Evolutionary conservation across 2,888 invertebrate species (phyloP).

Genomic region (Hydrotaea cyrtoneurina): DNA sequence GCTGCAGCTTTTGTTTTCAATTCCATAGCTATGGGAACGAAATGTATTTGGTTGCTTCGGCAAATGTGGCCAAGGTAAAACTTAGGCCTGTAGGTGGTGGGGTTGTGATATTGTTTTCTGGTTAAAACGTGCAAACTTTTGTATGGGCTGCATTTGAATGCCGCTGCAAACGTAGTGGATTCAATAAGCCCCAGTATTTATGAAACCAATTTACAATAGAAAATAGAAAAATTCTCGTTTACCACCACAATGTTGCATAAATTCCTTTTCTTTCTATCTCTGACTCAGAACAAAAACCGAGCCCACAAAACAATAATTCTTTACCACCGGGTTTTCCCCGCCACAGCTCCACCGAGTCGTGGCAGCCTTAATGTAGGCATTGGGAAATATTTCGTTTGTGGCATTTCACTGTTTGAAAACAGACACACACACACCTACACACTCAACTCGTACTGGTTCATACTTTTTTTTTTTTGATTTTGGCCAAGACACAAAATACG

Average conservation of each 20-base stretch:
- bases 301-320: constrained; percentile 34
- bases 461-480: background rate
- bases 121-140: constrained; percentile 1
- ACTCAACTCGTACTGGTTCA: background rate
- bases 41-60: background rate
- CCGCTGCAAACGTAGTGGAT: constrained; percentile 12
- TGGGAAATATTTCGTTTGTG: constrained; percentile 26
- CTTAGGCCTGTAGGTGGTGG: background rate
- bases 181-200: constrained; percentile 41
- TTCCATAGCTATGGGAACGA: background rate
- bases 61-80: constrained; percentile 37
- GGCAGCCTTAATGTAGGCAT: constrained; percentile 20
- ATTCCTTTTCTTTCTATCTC: background rate
- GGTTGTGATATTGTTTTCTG: no score
- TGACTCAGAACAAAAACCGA: background rate
- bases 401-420: background rate
- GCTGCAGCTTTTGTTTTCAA: background rate
- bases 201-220: constrained; percentile 38
- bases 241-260: constrained; percentile 11
- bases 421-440: no score
- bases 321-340: background rate
- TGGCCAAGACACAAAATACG: constrained; percentile 9
- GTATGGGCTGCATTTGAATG: constrained; percentile 26
- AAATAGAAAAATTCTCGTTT: constrained; percentile 7
- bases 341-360: background rate